A percentile compares a stretch with the other conserved stretches of the same genome.
phyloP scores from a whole-genome alignment of 2,113 vertebrate genomes.

The Myocastor coypus region DNA sequence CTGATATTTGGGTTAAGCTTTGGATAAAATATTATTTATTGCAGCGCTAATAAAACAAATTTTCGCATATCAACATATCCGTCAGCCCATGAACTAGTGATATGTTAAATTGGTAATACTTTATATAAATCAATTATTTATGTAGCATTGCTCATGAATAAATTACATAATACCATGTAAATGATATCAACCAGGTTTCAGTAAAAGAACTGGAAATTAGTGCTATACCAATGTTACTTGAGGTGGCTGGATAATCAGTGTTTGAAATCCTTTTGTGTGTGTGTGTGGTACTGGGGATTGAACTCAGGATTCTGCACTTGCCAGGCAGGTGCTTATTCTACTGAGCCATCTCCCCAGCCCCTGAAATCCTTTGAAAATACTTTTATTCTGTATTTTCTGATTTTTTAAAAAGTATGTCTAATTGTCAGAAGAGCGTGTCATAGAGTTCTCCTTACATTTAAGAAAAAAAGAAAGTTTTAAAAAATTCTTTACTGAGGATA shows the following conservation, averaged over 20 bases:
- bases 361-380: too few relatives aligned
- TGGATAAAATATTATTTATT: slow-evolving; percentile 15
- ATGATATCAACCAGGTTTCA: neutral
- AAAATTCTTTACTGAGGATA: too few relatives aligned
- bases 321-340: too few relatives aligned
- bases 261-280: slow-evolving; percentile 47
- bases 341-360: too few relatives aligned
- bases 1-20: neutral
- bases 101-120: neutral
- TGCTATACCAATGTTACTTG: neutral
- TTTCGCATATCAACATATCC: neutral
- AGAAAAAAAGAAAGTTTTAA: neutral
- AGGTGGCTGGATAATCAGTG: neutral
- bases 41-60: slow-evolving; percentile 15
- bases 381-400: slow-evolving; percentile 22
- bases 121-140: neutral
- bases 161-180: neutral
- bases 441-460: slow-evolving; percentile 6
- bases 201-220: slow-evolving; percentile 10
- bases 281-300: too few relatives aligned
- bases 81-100: neutral
- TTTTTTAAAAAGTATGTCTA: slow-evolving; percentile 24
- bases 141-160: neutral
- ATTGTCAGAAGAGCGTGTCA: slow-evolving; percentile 15
- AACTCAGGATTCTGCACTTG: too few relatives aligned